phyloP scores from a whole-genome alignment of 2,888 invertebrate species.

The Listrodromus nycthemerus region DNA sequence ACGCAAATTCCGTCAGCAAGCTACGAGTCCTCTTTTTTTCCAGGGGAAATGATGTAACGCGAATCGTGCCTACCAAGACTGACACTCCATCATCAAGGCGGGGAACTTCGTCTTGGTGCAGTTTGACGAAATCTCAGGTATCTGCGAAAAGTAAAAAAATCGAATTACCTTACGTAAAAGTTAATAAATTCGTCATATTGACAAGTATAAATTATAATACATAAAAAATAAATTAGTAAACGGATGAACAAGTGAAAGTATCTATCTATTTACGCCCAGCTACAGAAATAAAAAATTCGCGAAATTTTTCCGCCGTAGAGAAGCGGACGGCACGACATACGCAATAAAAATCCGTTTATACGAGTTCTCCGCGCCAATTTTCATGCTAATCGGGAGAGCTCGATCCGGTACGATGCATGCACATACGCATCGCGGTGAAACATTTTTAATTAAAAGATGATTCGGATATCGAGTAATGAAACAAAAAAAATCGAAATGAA shows the following conservation, averaged over 20 bases:
- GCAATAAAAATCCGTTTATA: neutral
- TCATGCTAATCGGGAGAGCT: neutral
- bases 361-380: neutral
- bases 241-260: too few species aligned
- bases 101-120: neutral
- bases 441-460: neutral
- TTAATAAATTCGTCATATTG: too few species aligned
- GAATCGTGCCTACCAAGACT: neutral
- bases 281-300: too few species aligned
- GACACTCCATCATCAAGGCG: neutral
- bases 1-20: constrained; percentile 1
- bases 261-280: too few species aligned
- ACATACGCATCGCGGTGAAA: neutral
- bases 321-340: neutral
- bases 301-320: neutral
- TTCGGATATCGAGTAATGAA: neutral
- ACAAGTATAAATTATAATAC: too few species aligned
- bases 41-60: neutral
- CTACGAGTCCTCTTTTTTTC: neutral
- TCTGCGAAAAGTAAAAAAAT: neutral
- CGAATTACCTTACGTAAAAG: neutral
- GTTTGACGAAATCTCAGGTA: neutral
- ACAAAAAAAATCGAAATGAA: too few species aligned
- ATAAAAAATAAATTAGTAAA: too few species aligned
- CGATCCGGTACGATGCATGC: neutral